phyloP scores from a whole-genome alignment of 2,888 invertebrate species.

The Drosophila emarginata region DNA sequence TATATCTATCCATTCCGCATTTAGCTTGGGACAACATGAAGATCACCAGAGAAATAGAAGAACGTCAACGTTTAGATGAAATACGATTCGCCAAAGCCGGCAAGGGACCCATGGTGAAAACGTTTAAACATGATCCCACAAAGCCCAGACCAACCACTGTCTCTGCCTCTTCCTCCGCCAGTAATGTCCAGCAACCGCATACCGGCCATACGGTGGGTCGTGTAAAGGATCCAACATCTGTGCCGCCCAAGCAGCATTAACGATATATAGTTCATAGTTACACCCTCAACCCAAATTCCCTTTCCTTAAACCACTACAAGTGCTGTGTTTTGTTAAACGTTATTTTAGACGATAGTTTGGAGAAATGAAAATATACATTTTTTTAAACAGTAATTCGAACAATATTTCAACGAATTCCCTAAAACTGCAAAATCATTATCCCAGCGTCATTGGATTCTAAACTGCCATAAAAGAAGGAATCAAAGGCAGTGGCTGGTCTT shows the following conservation, averaged over 20 bases:
- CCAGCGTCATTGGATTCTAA: too few relatives aligned
- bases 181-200: conserved; percentile 5
- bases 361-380: conserved; percentile 22
- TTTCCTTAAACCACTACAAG: not conserved
- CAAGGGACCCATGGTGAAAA: conserved; percentile 92
- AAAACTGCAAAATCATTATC: not conserved
- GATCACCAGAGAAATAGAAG: conserved; percentile 89
- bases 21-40: conserved; percentile 92
- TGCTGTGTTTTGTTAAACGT: conserved; percentile 51
- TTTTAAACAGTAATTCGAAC: conserved; percentile 27
- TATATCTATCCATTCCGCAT: conserved; percentile 47
- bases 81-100: conserved; percentile 92
- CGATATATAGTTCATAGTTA: not conserved
- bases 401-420: too few relatives aligned
- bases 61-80: conserved; percentile 89
- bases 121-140: conserved; percentile 93
- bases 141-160: conserved; percentile 77
- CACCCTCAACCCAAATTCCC: not conserved
- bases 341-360: conserved; percentile 54
- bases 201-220: not conserved
- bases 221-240: conserved; percentile 4
- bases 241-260: conserved; percentile 9
- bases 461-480: too few relatives aligned
- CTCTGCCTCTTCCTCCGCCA: not conserved
- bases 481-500: too few relatives aligned